These are phyloP conservation scores for Tenthredo mesomela DNA, from an alignment of 2,888 invertebrate species.

Conservation along the genomic window DNA sequence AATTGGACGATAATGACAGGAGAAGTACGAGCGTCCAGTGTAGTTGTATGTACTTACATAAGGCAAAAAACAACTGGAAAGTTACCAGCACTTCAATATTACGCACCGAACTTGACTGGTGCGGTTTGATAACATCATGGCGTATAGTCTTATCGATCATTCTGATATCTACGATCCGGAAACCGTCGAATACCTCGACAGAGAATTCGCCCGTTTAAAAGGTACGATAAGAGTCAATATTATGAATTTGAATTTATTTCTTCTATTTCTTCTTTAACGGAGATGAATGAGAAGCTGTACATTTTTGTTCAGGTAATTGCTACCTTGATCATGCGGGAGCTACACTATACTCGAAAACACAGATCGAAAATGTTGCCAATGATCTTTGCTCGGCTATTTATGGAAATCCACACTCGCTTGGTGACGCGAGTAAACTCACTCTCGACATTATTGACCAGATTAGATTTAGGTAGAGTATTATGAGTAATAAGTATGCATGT, in stretches of 20 bases:
- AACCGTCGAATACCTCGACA: constrained; percentile 62
- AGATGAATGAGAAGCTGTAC: background rate
- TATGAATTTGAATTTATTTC: background rate
- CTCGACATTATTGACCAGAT: constrained; percentile 92
- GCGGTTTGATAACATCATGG: background rate
- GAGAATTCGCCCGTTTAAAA: constrained; percentile 71
- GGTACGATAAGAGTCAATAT: constrained; percentile 62
- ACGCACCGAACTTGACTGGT: background rate
- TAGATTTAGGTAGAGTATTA: constrained; percentile 83
- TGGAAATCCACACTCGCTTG: constrained; percentile 93
- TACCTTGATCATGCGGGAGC: constrained; percentile 96
- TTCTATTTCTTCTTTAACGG: constrained; percentile 2
- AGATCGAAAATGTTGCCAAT: constrained; percentile 83
- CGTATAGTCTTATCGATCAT: constrained; percentile 57
- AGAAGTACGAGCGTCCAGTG: background rate
- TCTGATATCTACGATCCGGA: constrained; percentile 69
- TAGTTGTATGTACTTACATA: background rate
- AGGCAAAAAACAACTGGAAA: background rate
- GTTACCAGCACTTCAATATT: background rate
- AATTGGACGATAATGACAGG: background rate
- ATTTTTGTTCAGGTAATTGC: constrained; percentile 81
- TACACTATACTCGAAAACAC: constrained; percentile 88
- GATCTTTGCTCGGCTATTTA: constrained; percentile 88
- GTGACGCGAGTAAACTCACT: constrained; percentile 87
- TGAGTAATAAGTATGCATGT: background rate